Evolutionary conservation across 1,140 invertebrate species (phyloP), one percentile per base, ranked within the genome.

Genomic region (Pseudoatta argentina): DNA sequence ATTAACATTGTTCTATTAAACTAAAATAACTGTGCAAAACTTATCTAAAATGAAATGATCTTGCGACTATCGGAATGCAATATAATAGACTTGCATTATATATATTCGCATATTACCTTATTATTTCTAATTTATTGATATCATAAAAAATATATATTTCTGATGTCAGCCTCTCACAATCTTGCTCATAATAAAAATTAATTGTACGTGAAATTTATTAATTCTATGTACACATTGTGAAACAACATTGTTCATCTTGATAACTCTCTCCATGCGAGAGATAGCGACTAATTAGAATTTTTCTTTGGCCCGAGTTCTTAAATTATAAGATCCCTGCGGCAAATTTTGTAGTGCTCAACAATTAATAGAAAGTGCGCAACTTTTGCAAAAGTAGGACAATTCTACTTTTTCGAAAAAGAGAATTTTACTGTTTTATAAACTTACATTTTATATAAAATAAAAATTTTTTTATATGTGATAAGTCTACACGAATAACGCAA

Each of bases 1-100:
- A 91, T 92, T 91, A 88, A 34, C 85, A 81, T 87, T 64, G 67
- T 82, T 59, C 77, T 63, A 88, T 88, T 67, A 85, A 85, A 87
- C 51, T 91, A 86, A 88, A 59, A 64, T 67, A 10, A 86, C 91
- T 16, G 18, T 30, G 3, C 53, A 10, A 24, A n/a, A 53, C 48
- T 24, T 64, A 76, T 64, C n/a, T 73, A 63, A 66, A 3, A 64
- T 34, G 27, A n/a, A 82, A 44, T 30, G 27, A 59, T 21, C 51
- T 30, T 39, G 63, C 27, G 51, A 39, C 30, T 34, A 18, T 67
- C 30, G 30, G 18, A 64, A 8, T 39, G 21, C 12, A 44, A 7
- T 44, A 7, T 44, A 21, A 61, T 77, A 14, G 2, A 53, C 14
- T 5, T 75, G 39, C 24, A 16, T 44, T 44, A n/a, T 7, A 55